phyloP scores from a whole-genome alignment of 2,113 vertebrate species.

The Myotis yumanensis region DNA sequence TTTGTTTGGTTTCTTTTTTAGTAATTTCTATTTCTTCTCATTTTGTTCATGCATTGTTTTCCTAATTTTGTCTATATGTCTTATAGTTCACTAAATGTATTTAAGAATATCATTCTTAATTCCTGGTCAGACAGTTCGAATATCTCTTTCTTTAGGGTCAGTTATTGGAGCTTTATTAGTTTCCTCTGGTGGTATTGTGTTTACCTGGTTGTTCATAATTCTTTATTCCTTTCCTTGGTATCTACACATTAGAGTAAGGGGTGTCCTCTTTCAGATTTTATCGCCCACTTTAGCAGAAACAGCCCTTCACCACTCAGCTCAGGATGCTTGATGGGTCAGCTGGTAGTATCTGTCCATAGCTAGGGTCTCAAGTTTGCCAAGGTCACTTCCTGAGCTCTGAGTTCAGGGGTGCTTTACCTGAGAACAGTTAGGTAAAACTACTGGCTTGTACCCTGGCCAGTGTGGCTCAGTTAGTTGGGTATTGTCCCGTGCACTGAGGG shows the following conservation, averaged over 20 bases:
- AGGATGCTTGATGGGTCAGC: neutral
- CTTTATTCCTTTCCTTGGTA: neutral
- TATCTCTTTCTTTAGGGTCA: neutral
- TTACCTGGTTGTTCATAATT: neutral
- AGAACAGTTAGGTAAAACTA: neutral
- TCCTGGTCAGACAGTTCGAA: neutral
- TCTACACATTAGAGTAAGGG: too few species aligned
- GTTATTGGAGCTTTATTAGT: neutral
- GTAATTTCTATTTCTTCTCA: neutral
- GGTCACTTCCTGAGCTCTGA: neutral
- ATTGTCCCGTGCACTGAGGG: too few species aligned
- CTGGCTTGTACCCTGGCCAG: neutral
- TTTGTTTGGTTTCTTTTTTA: neutral
- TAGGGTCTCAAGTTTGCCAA: too few species aligned
- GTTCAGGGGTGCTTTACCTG: neutral
- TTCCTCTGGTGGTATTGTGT: neutral
- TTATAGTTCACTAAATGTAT: neutral
- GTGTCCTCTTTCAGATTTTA: neutral
- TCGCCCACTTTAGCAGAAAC: neutral
- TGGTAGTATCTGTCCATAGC: neutral
- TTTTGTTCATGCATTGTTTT: conserved; percentile 6
- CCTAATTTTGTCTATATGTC: neutral
- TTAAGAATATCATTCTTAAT: neutral
- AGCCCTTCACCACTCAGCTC: neutral
- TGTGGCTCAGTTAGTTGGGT: too few species aligned